Evolutionary conservation across 2,797 vertebrate genomes (phyloP), one percentile per base, ranked within the genome.

Genomic region (Lepus townsendii): DNA sequence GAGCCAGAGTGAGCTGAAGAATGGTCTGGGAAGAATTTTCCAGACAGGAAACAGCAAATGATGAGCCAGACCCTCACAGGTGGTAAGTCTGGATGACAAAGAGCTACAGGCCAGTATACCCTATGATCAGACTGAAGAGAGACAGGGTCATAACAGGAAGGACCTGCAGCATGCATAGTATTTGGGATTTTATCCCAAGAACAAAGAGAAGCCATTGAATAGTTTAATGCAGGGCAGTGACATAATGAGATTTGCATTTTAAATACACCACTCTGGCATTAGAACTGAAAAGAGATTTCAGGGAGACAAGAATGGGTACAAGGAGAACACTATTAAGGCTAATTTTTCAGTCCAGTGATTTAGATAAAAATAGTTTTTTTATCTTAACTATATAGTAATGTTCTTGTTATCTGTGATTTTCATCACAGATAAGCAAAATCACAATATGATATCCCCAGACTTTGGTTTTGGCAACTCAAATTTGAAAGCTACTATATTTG

Each of bases 401-500:
- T 57, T 86, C 65, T 91, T 90, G 11, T 77, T 90, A 92, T 82
- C 93, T 93, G 75, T 50, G 19, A 65, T 89, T 75, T 88, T 82
- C 42, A 77, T 89, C 17, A 83, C 19, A 85, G 11, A 94, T 63
- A 66, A 83, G 50, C 35, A 75, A 20, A 38, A 68, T 65, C 77
- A 91, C 77, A 88, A 87, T 38, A 71, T 35, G 26, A 82, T 27
- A 27, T 66, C 32, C n/a, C 77, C 89, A 94, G 79, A 79, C 38
- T 91, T 80, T 66, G 42, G 60, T 24, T 83, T 97, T 84, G 83
- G 69, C 66, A 90, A 72, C n/a, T 14, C 54, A 6, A 8, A 71
- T 89, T 91, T 52, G 90, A 97, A 97, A 95, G 91, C 3, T 27
- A 63, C 6, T 93, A 6, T 83, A 82, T 95, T 88, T 71, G 24